Evolutionary conservation across 2,888 invertebrate genomes (phyloP), one percentile per base, ranked within the genome.

Genomic region (Yponomeuta sedellus): DNA sequence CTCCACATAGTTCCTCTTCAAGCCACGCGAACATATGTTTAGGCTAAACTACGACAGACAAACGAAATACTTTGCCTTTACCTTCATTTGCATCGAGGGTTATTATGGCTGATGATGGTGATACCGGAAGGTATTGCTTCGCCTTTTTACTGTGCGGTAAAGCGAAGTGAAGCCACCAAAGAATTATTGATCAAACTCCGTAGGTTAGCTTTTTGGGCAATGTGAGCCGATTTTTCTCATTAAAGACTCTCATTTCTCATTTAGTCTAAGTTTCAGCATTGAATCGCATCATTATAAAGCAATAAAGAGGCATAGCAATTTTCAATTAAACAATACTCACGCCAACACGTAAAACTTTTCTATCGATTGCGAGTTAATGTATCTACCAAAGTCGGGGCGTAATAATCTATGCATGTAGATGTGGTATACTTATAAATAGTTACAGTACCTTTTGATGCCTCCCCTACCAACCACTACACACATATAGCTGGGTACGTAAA

Each of bases 401-500:
- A 34, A 34, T 8, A 34, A 52, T 52, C 44, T 52, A 52, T 52
- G 44, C 44, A 52, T 52, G 44, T 52, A 12, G 12, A 16, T 52
- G 44, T 52, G 16, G 44, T 52, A 16, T 52, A 52, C 16, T 16
- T 52, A 52, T 52, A 52, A 16, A 3, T 52, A 52, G 16, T 34
- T 34, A 28, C n/a, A 25, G 61, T 61, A 61, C 61, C 61, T 34
- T n/a, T 61, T 61, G 20, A n/a, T 20, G 16, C 61, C n/a, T 61
- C 61, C 61, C 61, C 28, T 61, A 61, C 34, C 61, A 16, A 61
- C 61, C 61, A 61, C 58, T 58, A 58, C 34, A 61, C 61, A 61
- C 61, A 61, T 61, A 61, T 61, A 61, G 28, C 20, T 61, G 34
- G 25, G 59, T 28, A 61, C 61, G 25, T 61, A 34, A 61, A 61